These are phyloP conservation scores for Indicator maculatus DNA, from an alignment of 2,113 vertebrate species.

Conservation along the genomic window DNA sequence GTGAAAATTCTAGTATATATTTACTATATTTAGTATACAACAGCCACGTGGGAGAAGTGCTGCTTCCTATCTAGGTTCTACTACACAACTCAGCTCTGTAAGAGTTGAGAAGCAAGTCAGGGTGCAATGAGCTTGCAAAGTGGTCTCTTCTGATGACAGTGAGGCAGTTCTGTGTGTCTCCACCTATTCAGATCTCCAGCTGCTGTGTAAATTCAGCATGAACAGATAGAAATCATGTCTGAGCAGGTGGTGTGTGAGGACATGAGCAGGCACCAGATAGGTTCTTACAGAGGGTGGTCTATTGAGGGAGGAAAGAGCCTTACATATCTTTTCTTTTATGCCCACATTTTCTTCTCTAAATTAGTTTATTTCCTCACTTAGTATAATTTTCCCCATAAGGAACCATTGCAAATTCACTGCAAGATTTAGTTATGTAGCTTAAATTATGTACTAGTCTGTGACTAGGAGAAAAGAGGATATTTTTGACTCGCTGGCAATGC, in stretches of 20 bases:
- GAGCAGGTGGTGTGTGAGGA: background rate
- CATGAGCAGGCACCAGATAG: background rate
- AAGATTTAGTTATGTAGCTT: background rate
- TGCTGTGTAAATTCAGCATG: background rate
- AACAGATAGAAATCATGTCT: background rate
- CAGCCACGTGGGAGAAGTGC: background rate
- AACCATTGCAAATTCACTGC: background rate
- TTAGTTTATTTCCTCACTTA: background rate
- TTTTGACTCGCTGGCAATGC: background rate
- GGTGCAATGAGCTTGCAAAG: background rate
- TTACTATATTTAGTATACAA: background rate
- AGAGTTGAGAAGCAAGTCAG: background rate
- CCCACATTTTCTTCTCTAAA: background rate
- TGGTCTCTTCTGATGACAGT: background rate
- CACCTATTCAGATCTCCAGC: accelerated
- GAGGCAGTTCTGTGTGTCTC: background rate
- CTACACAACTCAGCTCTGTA: background rate
- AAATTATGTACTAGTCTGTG: background rate
- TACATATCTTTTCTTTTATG: background rate
- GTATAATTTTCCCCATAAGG: background rate
- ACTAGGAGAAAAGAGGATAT: background rate
- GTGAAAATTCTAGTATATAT: background rate
- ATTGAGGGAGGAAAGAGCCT: background rate
- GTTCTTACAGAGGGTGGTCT: background rate
- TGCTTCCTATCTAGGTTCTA: background rate